Evolutionary conservation across 2,888 invertebrate species (phyloP).

Genomic region (Drosophila buzzatii): DNA sequence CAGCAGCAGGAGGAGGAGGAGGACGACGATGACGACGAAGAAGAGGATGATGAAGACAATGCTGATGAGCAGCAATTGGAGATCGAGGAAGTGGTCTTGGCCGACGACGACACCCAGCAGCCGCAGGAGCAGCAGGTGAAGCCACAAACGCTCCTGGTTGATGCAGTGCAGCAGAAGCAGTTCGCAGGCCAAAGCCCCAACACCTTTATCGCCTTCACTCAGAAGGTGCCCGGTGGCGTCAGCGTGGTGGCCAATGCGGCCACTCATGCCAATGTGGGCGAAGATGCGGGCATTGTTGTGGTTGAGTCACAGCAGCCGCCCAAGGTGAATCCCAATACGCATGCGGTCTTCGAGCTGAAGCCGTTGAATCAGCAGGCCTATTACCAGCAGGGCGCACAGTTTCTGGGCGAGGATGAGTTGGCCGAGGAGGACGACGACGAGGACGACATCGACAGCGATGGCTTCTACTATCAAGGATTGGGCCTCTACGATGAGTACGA

Average conservation of each 20-base stretch:
- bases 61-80: slow-evolving; percentile 17
- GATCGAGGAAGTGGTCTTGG: slow-evolving; percentile 13
- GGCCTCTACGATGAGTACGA: slow-evolving; percentile 52
- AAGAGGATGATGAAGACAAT: slow-evolving; percentile 9
- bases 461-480: slow-evolving; percentile 44
- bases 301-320: slow-evolving; percentile 75
- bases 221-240: slow-evolving; percentile 41
- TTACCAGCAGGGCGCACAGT: slow-evolving; percentile 32
- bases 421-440: slow-evolving; percentile 17
- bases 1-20: slow-evolving; percentile 28
- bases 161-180: slow-evolving; percentile 23
- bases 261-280: slow-evolving; percentile 62
- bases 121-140: slow-evolving; percentile 16
- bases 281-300: slow-evolving; percentile 68
- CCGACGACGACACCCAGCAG: slow-evolving; percentile 6
- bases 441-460: slow-evolving; percentile 34
- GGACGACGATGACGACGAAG: slow-evolving; percentile 18
- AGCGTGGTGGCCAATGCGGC: slow-evolving; percentile 58
- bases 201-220: slow-evolving; percentile 31
- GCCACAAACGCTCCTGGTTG: background rate
- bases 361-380: slow-evolving; percentile 37
- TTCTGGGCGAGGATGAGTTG: background rate
- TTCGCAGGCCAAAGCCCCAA: background rate
- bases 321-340: slow-evolving; percentile 81
- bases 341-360: slow-evolving; percentile 79